Percentiles rank a stretch among this genome's conserved stretches.
Evolutionary conservation across 2,888 invertebrate genomes (phyloP).

Genomic region (Phania funesta): DNA sequence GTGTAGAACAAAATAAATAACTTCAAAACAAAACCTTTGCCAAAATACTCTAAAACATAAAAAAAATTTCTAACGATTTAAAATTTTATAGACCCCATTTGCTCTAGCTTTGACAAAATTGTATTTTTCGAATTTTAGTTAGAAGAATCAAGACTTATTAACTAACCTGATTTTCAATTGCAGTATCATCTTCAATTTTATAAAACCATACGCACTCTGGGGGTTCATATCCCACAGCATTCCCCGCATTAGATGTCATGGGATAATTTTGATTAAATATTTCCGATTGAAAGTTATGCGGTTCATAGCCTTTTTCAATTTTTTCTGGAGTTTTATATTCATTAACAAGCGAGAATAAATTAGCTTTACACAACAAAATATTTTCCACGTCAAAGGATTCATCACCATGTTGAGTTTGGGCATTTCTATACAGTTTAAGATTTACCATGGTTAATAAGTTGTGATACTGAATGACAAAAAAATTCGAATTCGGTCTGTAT

Average conservation of each 20-base stretch:
- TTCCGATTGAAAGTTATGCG: neutral
- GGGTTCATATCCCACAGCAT: no score
- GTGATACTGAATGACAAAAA: neutral
- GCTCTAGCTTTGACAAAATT: no score
- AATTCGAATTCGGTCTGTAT: neutral
- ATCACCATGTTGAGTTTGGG: constrained; percentile 75
- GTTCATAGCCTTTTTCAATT: neutral
- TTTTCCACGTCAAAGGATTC: constrained; percentile 74
- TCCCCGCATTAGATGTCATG: no score
- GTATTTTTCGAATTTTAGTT: no score
- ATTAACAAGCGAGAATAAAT: constrained; percentile 39
- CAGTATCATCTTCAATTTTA: constrained; percentile 56
- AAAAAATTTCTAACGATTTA: no score
- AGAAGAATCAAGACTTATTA: no score
- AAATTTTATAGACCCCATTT: no score
- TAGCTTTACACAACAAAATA: constrained; percentile 73
- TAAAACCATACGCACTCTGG: constrained; percentile 71
- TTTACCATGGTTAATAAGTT: constrained; percentile 15
- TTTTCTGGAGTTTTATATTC: neutral
- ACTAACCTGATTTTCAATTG: no score
- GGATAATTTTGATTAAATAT: no score
- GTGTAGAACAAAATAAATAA: no score
- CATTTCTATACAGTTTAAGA: constrained; percentile 69
- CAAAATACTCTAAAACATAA: no score
- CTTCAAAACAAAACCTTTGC: no score